A percentile compares a stretch with the other conserved stretches of the same genome.
These are phyloP conservation scores for Enteromius thamalakanensis DNA, from an alignment of 2,797 vertebrate species.

Conservation along the genomic window DNA sequence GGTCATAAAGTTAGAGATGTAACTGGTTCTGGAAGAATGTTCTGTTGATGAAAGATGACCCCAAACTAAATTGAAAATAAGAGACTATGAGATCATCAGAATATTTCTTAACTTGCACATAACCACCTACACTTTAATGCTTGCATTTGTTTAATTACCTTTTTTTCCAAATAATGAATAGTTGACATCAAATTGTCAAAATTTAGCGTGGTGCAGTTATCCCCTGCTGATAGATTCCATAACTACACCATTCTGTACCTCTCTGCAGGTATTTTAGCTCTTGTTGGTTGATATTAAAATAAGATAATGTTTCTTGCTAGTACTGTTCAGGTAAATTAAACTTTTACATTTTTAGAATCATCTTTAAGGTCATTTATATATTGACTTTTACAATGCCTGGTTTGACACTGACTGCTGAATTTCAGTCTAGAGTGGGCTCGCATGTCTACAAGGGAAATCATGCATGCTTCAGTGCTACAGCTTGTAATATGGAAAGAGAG, in stretches of 20 bases:
- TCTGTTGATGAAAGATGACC: constrained; percentile 7
- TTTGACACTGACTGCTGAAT: constrained; percentile 35
- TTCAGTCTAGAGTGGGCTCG: constrained; percentile 24
- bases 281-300: not conserved
- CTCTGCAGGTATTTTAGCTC: not conserved
- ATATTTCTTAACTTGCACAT: constrained; percentile 19
- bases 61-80: not conserved
- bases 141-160: not conserved
- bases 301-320: not conserved
- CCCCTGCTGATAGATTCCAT: not conserved
- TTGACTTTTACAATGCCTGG: constrained; percentile 11
- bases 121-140: not conserved
- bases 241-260: not conserved
- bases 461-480: constrained; percentile 40
- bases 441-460: constrained; percentile 33
- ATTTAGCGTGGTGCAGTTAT: not conserved
- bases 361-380: constrained; percentile 36
- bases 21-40: constrained; percentile 33
- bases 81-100: not conserved
- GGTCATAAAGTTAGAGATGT: constrained; percentile 67
- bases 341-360: not conserved
- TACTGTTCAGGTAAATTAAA: not conserved
- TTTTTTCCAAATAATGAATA: constrained; percentile 3
- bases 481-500: constrained; percentile 9
- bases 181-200: not conserved